Conservation (phyloP, 92 coral and sea anemone genomes). For the Parazoanthus darwini region DNA sequence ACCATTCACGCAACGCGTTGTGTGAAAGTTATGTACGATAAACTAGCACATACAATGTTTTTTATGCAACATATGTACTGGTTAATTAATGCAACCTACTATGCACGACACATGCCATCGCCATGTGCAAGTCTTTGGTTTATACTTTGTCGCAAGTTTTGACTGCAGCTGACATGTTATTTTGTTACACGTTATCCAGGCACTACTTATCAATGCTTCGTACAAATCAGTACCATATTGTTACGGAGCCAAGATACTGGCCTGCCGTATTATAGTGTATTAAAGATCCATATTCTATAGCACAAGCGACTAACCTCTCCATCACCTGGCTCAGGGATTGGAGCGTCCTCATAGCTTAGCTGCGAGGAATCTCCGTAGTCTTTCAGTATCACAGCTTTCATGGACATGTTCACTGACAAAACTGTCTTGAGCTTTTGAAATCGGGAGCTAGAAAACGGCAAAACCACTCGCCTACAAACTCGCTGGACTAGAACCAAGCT, state of each 20-base stretch:
- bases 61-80: too few species aligned
- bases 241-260: background rate
- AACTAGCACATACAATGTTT: too few species aligned
- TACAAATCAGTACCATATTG: background rate
- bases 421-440: background rate
- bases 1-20: too few species aligned
- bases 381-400: slow-evolving; percentile 75
- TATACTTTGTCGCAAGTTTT: too few species aligned
- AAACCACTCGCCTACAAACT: background rate
- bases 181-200: background rate
- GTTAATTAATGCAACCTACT: too few species aligned
- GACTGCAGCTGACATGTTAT: background rate
- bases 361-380: slow-evolving; percentile 70
- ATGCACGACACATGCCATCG: too few species aligned
- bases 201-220: background rate
- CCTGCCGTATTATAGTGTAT: too few species aligned
- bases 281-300: too few species aligned
- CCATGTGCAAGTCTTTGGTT: too few species aligned
- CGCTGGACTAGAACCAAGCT: background rate
- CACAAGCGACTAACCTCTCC: slow-evolving; percentile 54
- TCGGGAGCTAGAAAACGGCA: background rate
- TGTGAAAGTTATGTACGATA: too few species aligned
- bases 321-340: slow-evolving; percentile 56
- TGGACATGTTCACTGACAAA: slow-evolving; percentile 50
- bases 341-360: slow-evolving; percentile 59